phyloP scores from a whole-genome alignment of 2,113 vertebrate species.

The Australoheros scitulus region DNA sequence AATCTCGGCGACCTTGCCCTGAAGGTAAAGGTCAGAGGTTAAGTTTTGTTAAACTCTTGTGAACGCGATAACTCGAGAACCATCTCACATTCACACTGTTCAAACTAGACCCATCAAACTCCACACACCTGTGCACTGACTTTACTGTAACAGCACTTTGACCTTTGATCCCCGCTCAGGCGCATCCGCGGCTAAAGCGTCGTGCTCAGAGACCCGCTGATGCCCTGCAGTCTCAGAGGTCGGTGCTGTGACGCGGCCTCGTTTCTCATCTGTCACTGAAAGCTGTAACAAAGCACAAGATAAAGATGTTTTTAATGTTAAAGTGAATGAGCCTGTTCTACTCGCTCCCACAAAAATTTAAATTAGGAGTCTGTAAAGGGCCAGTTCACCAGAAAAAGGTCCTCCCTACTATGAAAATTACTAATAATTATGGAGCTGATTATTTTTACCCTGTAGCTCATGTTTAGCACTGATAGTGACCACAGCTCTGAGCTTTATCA shows the following conservation, averaged over 20 bases:
- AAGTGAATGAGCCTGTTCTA: no score
- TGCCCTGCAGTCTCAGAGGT: neutral
- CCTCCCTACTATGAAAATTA: neutral
- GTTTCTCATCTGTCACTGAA: neutral
- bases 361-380: neutral
- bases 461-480: neutral
- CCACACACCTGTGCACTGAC: no score
- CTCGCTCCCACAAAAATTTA: neutral
- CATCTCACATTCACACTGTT: no score
- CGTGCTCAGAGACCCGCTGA: neutral
- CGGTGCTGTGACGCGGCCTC: neutral
- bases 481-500: neutral
- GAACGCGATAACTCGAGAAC: neutral
- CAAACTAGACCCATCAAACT: no score
- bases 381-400: neutral
- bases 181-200: neutral
- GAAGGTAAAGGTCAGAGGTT: neutral
- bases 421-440: neutral
- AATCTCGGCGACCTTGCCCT: neutral
- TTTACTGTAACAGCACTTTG: no score
- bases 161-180: neutral
- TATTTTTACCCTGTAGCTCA: neutral
- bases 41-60: neutral
- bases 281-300: neutral
- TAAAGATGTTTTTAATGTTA: neutral